Evolutionary conservation across 2,888 invertebrate species (phyloP), one percentile per base, ranked within the genome.

Genomic region (Ophion slaviceki): DNA sequence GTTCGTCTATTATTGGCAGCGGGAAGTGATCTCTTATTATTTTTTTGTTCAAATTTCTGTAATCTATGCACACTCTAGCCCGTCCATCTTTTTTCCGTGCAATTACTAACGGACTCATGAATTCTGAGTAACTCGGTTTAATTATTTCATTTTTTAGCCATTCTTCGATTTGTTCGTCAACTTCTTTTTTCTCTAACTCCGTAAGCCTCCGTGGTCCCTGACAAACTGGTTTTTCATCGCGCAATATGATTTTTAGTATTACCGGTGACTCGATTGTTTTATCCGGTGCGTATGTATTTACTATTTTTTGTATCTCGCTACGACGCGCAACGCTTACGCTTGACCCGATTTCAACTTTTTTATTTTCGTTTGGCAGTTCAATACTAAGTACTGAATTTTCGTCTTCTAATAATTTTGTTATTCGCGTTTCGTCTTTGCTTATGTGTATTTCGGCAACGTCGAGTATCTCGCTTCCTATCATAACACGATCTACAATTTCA

Each of bases 121-220:
- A 80, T 45, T 80, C 80, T 20, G 80, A 80, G 24, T 80, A 24
- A 40, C 80, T 72, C 17, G 72, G 80, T 72, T 57, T 80, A 6
- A 80, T 80, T 53, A 80, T 57, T 20, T 24, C n/a, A 8, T 66
- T 20, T 17, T 66, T 20, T 0, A 80, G 72, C 80, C 72, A 80
- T 57, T 80, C 64, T 0, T 66, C 72, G 36, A 80, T 80, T 72
- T 80, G 80, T 45, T 74, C 59, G n/a, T 80, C 74, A 0, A 72
- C 72, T 59, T 80, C 80, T 17, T 45, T 59, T 74, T 74, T 74
- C 14, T 80, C 61, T 45, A 53, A 53, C 36, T 40, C 40, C 40
- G 80, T 40, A 2, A 80, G 66, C 57, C 80, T 28, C 14, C 72
- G 64, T 24, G 80, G 80, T 11, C 72, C 66, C 36, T 80, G 80